A percentile compares a stretch with the other conserved stretches of the same genome.
These are phyloP conservation scores for Xerus rutilus DNA, from an alignment of 2,797 vertebrate species.

Conservation along the genomic window DNA sequence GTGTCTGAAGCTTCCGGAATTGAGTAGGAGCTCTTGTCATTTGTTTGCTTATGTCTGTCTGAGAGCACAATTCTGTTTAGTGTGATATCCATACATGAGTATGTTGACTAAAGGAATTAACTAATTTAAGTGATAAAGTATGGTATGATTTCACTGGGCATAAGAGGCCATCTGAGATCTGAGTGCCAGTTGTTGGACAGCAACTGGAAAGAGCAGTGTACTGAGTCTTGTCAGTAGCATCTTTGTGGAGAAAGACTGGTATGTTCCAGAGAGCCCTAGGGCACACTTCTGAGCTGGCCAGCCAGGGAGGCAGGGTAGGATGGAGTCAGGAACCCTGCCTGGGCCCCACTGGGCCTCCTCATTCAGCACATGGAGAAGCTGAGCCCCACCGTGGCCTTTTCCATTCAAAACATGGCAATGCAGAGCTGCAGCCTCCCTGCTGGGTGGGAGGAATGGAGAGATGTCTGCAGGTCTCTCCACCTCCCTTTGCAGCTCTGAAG, in stretches of 20 bases:
- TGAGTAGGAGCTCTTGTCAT: neutral
- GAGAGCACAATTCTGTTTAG: neutral
- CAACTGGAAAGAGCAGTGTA: neutral
- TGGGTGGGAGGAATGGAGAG: rapidly evolving
- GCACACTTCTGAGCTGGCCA: neutral
- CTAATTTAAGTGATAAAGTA: neutral
- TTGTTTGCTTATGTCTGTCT: neutral
- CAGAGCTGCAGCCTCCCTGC: rapidly evolving
- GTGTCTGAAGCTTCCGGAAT: neutral
- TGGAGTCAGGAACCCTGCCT: neutral
- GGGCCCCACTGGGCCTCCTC: neutral
- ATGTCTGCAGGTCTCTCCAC: rapidly evolving
- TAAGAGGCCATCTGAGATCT: neutral
- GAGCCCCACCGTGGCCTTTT: rapidly evolving
- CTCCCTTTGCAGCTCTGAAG: neutral
- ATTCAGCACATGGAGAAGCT: neutral
- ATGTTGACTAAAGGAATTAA: neutral
- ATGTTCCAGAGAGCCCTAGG: neutral
- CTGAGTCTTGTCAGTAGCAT: neutral
- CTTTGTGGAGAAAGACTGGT: neutral
- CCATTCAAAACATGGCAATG: neutral
- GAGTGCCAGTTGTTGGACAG: neutral
- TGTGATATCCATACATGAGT: neutral
- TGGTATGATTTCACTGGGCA: neutral
- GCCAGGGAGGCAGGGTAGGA: too few species aligned